Conservation (phyloP, 1,140 invertebrate species). For the Radopholus similis region DNA sequence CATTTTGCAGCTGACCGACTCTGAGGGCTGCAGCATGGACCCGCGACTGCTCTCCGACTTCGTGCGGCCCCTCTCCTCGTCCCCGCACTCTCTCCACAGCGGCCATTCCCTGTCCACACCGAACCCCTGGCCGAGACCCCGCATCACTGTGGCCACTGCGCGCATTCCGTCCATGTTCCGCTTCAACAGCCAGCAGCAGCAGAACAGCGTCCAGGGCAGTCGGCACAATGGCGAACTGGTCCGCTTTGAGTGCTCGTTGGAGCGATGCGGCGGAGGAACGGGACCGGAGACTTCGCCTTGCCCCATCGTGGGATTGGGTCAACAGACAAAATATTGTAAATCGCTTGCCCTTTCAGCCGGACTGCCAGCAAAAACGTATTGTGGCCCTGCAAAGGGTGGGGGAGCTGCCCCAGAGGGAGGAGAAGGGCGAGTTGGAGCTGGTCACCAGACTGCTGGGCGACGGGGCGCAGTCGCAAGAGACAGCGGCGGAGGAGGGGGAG, state of each 20-base stretch:
- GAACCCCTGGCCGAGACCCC: background rate
- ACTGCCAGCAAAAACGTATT: slow-evolving; percentile 1
- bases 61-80: background rate
- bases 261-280: background rate
- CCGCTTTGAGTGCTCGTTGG: slow-evolving; percentile 13
- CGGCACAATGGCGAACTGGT: background rate
- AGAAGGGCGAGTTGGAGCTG: background rate
- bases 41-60: slow-evolving; percentile 1
- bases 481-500: background rate
- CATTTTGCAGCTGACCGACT: slow-evolving; percentile 5
- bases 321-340: background rate
- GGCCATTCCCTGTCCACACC: background rate
- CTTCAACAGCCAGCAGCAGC: background rate
- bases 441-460: background rate
- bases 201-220: background rate
- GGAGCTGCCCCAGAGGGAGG: background rate
- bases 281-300: background rate
- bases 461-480: background rate
- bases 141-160: background rate
- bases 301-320: background rate
- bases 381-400: background rate
- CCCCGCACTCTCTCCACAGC: background rate
- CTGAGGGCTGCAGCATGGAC: slow-evolving; percentile 5
- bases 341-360: background rate
- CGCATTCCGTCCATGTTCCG: slow-evolving; percentile 10